Evolutionary conservation across 2,113 vertebrate species (phyloP).

Genomic region (Emydura subglobosa): DNA sequence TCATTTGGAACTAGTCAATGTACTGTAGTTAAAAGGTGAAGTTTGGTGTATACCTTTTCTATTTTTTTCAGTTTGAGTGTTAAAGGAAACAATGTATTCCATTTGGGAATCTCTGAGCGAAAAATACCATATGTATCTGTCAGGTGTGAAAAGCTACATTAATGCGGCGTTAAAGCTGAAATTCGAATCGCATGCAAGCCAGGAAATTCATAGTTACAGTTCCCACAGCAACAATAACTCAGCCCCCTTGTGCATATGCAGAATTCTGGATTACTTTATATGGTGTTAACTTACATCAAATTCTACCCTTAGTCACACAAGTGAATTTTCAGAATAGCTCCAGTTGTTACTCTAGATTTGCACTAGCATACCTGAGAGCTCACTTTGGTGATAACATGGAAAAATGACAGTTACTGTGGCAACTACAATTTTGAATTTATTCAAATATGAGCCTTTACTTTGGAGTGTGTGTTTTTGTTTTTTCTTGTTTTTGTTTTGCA

Average conservation of each 20-base stretch:
- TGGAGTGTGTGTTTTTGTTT: not conserved
- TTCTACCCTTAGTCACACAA: not conserved
- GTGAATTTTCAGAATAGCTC: not conserved
- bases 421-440: not conserved
- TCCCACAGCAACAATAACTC: conserved; percentile 16
- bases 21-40: not conserved
- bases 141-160: conserved; percentile 44
- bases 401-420: not conserved
- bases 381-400: accelerated
- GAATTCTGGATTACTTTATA: not conserved
- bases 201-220: conserved; percentile 54
- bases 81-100: not conserved
- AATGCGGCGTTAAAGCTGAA: conserved; percentile 8
- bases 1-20: not conserved
- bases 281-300: not conserved
- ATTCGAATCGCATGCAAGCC: conserved; percentile 25
- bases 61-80: not conserved
- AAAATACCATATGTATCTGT: not conserved
- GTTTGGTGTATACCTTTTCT: not conserved
- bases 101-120: not conserved
- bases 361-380: not conserved
- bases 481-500: not conserved
- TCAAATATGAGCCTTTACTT: not conserved
- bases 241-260: not conserved
- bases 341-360: not conserved